Evolutionary conservation across 2,888 invertebrate species (phyloP), one percentile per base, ranked within the genome.

Genomic region (Mesorhabditis sp.): DNA sequence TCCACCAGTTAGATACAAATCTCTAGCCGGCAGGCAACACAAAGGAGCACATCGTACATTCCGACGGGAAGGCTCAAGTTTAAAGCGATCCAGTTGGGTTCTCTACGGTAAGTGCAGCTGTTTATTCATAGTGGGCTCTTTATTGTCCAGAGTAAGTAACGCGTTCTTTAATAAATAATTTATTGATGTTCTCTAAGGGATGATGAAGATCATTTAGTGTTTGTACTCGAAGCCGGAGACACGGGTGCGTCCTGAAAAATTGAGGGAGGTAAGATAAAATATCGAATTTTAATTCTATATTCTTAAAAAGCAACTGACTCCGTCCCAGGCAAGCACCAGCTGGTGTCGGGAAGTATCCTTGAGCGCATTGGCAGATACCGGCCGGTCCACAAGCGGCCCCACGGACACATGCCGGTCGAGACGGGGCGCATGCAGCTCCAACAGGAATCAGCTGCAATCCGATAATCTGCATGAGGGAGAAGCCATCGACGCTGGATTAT

Each of bases 351-450:
- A 73, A 71, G 76, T 68, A 80, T 28, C 78, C 72, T 44, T 75
- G 75, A 4, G 75, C 76, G 65, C 80, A 80, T 65, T 76, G 74
- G 73, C 80, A 80, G 64, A 76, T 68, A 70, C 80, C 80, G 61
- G 77, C 77, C 7, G 76, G 74, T 13, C 58, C 58, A 75, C 80
- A 80, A 64, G 78, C 72, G 62, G 80, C 80, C 72, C 80, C 80
- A 62, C 73, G 70, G n/a, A 76, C 76, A 62, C 80, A 79, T 28
- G 74, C 72, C 67, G 79, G 7, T 50, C 58, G 70, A 45, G 76
- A 72, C 45, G 76, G 73, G 44, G 74, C 74, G 58, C 28, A 58
- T 3, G 72, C 69, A 42, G 70, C 72, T 42, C 63, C 70, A 44
- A 62, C 42, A 44, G 72, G 58, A n/a, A 72, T 28, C 69, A 43